Evolutionary conservation across 2,888 invertebrate genomes (phyloP).

Genomic region (Girardia tigrina): DNA sequence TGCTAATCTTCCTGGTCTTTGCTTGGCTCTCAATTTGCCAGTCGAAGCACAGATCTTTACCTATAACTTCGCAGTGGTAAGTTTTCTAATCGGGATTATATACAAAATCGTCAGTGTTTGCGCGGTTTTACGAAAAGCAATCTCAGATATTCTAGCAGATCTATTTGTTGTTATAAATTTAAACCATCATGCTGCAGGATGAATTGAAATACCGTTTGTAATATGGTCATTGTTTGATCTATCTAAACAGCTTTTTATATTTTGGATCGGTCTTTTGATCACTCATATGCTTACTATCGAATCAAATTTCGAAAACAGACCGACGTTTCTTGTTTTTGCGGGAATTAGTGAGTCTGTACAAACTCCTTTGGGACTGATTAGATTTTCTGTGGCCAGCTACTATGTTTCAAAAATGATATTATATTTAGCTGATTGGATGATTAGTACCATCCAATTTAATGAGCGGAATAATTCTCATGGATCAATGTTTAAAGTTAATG

Average conservation of each 20-base stretch:
- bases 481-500: no score
- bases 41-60: constrained; percentile 9
- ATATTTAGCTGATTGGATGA: constrained; percentile 50
- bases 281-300: constrained; percentile 48
- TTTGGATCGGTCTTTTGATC: constrained; percentile 52
- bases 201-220: constrained; percentile 44
- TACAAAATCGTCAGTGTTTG: constrained; percentile 20
- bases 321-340: constrained; percentile 48
- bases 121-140: not conserved
- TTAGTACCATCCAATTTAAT: constrained; percentile 39
- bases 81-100: not conserved
- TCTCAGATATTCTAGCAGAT: not conserved
- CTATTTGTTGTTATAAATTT: not conserved
- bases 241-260: constrained; percentile 52
- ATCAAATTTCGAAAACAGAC: constrained; percentile 44
- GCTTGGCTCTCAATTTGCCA: not conserved
- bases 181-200: constrained; percentile 39
- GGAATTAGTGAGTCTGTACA: constrained; percentile 51
- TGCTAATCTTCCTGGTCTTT: not conserved
- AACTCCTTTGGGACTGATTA: constrained; percentile 53
- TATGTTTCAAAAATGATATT: constrained; percentile 51
- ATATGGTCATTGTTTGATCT: constrained; percentile 52
- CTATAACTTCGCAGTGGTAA: not conserved
- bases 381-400: constrained; percentile 53
- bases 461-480: constrained; percentile 45